Evolutionary conservation across 1,140 invertebrate species (phyloP), one percentile per base, ranked within the genome.

Genomic region (Zophobas atratus): DNA sequence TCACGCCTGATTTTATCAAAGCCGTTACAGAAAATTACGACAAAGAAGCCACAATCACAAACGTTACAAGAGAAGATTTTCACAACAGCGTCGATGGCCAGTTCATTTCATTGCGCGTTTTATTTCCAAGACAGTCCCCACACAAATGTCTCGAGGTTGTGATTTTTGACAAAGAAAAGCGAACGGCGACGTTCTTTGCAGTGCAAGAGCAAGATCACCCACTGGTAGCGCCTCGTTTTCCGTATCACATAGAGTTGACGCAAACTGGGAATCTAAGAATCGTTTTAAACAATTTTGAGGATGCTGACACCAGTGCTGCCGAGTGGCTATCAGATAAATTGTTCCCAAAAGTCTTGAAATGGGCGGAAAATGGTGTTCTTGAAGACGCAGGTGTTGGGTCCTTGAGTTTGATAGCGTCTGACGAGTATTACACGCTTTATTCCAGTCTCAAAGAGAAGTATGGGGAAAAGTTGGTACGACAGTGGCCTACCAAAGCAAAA

Each of bases 391-490:
- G 88, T n/a, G 84, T 85, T 55, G 86, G 89, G 57, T 96, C 95
- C 1, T 86, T 97, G 34, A 88, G 88, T 63, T 88, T 96, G 38
- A 85, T 98, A 0, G 86, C 90, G 8, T 82, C 90, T 39, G 92
- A 94, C 70, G 88, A 90, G 74, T 98, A 98, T 86, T 91, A 90
- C 82, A 77, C 84, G 43, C 87, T 93, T 36, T 97, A 97, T 86
- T 91, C 92, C 81, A 77, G 90, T 33, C 85, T 98, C 6, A 98
- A 98, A 86, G 81, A 88, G 0, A 96, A 94, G 85, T 96, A 98
- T 90, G 93, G 93, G 1, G 86, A 88, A 78, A 86, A 92, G 41
- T 89, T 97, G 82, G 90, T 94, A 32, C 85, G 93, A 88, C 91
- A 91, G 74, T 98, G 97, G 97, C 91, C 93, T 32, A 96, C 98